Evolutionary conservation across 2,888 invertebrate species (phyloP).

Genomic region (Ophioninae sp.): DNA sequence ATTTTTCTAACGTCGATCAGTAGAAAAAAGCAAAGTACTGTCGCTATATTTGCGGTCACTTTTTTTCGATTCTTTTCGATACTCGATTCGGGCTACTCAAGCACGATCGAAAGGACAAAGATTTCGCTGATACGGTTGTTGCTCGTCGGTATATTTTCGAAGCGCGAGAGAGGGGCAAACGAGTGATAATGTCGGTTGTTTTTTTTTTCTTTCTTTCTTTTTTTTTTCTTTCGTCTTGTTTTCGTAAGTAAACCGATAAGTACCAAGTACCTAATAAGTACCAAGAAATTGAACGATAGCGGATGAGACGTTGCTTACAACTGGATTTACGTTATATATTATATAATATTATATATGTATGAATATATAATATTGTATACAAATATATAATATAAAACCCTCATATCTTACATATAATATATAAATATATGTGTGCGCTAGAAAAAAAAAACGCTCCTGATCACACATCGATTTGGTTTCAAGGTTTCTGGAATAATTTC

Average conservation of each 20-base stretch:
- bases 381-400: no score
- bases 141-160: constrained; percentile 33
- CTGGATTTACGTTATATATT: constrained; percentile 2
- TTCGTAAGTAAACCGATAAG: constrained; percentile 67
- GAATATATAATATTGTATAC: neutral
- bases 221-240: constrained; percentile 60
- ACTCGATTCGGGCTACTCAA: constrained; percentile 9
- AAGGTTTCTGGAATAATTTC: constrained; percentile 52
- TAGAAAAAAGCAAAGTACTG: neutral
- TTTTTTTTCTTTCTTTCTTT: constrained; percentile 49
- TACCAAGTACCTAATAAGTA: constrained; percentile 55
- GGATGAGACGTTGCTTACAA: constrained; percentile 51
- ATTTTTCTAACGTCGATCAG: neutral
- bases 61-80: constrained; percentile 38
- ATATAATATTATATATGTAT: neutral
- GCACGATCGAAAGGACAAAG: constrained; percentile 28
- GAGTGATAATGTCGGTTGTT: constrained; percentile 58
- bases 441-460: neutral
- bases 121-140: constrained; percentile 41
- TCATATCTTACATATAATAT: neutral
- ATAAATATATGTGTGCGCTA: neutral
- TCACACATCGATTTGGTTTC: constrained; percentile 45
- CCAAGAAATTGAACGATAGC: constrained; percentile 48
- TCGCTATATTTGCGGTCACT: neutral
- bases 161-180: constrained; percentile 47